phyloP scores from a whole-genome alignment of 2,113 vertebrate genomes.

The Heterotilapia buettikoferi region DNA sequence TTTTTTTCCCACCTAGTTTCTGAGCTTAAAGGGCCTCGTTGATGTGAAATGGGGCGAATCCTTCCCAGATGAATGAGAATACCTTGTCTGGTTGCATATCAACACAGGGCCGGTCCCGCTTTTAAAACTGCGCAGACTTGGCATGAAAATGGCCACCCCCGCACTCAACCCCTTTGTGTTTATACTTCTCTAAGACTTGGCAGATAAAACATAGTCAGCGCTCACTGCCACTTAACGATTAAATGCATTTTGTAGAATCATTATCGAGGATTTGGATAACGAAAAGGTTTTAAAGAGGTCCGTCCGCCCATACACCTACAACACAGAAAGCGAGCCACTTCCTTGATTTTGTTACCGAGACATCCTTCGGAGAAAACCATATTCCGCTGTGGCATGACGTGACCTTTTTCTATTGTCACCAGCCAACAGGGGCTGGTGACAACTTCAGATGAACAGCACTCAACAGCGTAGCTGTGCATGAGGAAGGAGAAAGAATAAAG shows the following conservation, averaged over 20 bases:
- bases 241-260: constrained; percentile 14
- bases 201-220: constrained; percentile 12
- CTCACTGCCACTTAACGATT: constrained; percentile 15
- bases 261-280: constrained; percentile 1
- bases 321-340: not conserved
- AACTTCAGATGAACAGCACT: not conserved
- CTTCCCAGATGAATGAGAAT: constrained; percentile 54
- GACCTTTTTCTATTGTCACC: not conserved
- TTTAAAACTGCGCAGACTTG: constrained; percentile 40
- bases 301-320: not conserved
- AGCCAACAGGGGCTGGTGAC: not conserved
- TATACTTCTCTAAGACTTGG: constrained; percentile 54
- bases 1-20: constrained; percentile 23
- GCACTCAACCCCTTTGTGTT: constrained; percentile 45
- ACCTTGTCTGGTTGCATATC: constrained; percentile 33
- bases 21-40: constrained; percentile 48
- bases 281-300: not conserved
- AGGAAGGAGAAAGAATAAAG: not conserved
- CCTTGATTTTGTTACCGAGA: not conserved
- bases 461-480: not conserved
- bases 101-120: constrained; percentile 21
- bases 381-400: not conserved
- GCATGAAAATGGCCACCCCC: constrained; percentile 32
- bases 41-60: constrained; percentile 63
- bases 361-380: not conserved